Percentiles rank a stretch among this genome's conserved stretches.
phyloP scores from a whole-genome alignment of 1,140 invertebrate genomes.

The Nephila pilipes region DNA sequence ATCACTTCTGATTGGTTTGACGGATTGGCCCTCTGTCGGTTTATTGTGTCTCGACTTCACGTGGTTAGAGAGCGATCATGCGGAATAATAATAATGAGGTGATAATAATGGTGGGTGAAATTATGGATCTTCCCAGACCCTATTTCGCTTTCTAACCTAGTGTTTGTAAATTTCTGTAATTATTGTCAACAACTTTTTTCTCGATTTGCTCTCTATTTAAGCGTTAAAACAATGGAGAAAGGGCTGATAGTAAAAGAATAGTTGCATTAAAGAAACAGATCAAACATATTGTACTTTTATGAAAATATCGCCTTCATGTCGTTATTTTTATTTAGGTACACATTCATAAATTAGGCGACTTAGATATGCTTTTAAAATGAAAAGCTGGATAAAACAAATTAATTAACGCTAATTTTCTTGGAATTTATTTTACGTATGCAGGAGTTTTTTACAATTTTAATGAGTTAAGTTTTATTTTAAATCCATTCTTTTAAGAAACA shows the following conservation, averaged over 20 bases:
- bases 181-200: not conserved
- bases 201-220: conserved; percentile 16
- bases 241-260: not conserved
- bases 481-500: no score
- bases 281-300: not conserved
- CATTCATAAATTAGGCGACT: not conserved
- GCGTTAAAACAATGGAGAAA: not conserved
- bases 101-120: conserved; percentile 16
- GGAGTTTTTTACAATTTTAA: no score
- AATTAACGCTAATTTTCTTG: no score
- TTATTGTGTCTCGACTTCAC: not conserved
- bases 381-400: no score
- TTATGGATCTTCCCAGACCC: not conserved
- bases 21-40: not conserved
- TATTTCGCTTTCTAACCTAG: not conserved
- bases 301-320: not conserved
- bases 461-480: no score
- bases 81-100: conserved; percentile 18
- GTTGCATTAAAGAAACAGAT: not conserved
- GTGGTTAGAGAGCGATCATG: not conserved
- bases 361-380: not conserved
- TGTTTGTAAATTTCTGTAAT: not conserved
- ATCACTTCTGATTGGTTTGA: not conserved
- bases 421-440: no score
- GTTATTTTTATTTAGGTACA: not conserved